Evolutionary conservation across 2,797 vertebrate species (phyloP).

Genomic region (Taenioides sp.): DNA sequence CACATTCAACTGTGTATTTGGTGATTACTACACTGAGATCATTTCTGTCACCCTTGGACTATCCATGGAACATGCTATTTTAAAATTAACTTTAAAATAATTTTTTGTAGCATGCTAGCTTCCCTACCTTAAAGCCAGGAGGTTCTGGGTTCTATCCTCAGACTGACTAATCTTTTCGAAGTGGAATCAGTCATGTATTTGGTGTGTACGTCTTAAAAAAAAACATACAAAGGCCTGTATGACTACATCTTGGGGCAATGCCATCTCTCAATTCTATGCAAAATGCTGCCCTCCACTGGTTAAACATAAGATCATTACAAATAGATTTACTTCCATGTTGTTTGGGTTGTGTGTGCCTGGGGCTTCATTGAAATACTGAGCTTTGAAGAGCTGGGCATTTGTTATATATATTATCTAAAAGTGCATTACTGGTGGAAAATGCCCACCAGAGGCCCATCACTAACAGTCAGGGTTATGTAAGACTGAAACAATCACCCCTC

Average conservation of each 20-base stretch:
- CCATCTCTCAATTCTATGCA: constrained; percentile 11
- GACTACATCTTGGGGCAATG: background rate
- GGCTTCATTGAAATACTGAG: constrained; percentile 54
- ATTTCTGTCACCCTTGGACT: too few relatives aligned
- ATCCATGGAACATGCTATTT: too few relatives aligned
- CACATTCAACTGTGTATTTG: too few relatives aligned
- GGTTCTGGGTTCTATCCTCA: too few relatives aligned
- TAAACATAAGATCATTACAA: background rate
- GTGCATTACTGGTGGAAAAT: constrained; percentile 30
- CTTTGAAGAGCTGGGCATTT: constrained; percentile 28
- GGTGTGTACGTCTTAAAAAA: background rate
- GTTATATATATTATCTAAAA: constrained; percentile 55
- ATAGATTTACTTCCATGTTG: constrained; percentile 6
- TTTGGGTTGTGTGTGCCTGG: constrained; percentile 5
- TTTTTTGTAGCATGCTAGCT: too few relatives aligned
- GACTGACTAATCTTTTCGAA: too few relatives aligned
- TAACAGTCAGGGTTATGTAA: constrained; percentile 67
- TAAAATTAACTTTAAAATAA: too few relatives aligned
- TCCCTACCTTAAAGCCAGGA: too few relatives aligned
- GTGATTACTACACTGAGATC: too few relatives aligned
- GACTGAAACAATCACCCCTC: constrained; percentile 28
- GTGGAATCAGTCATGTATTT: too few relatives aligned
- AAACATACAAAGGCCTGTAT: background rate
- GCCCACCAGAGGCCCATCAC: constrained; percentile 50
- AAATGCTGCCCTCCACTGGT: constrained; percentile 65